Base-by-base conservation (phyloP, 1,140 invertebrate species). In the Trichonephila clavipes region DNA sequence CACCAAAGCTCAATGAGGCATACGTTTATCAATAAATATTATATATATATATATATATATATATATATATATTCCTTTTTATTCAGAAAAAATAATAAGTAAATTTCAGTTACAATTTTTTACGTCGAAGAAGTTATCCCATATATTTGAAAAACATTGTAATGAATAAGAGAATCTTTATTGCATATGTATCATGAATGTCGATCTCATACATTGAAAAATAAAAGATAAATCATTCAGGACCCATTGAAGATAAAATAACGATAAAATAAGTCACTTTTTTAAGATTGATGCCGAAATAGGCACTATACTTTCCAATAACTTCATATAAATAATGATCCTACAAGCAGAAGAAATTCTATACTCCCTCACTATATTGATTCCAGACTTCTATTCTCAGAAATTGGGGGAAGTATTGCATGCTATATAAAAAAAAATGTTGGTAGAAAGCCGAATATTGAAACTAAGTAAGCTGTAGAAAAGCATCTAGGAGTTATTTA, bases 271-370 rank as follows among this genome's bases (percentile, higher is more conserved):
- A 51, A 12, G 19, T 14, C 19, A 21, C 7, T 24, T 83, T 28
- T 59, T 58, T 21, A 83, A 82, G 44, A 83, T 83, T 19, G 44
- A 83, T 83, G 44, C 18, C 19, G 12, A 83, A 83, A 19, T 19
- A 83, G 21, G 58, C n/a, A 83, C 82, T 77, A 28, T 77, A 28
- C n/a, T 28, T 58, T 83, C 82, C 82, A 58, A 51, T 83, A 83
- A 59, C 82, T 51, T 59, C 58, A 83, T 83, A 83, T 83, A 83
- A 83, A 83, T 83, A 83, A 83, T 83, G 82, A 83, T 28, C 82
- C 19, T 4, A 12, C 51, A 83, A 34, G 28, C 34, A 40, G 72
- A 16, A 18, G 28, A 77, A 18, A 34, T 16, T 77, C 14, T 18
- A n/a, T n/a, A 18, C 34, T 77, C 28, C 28, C 51, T 58, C n/a